phyloP scores from a whole-genome alignment of 2,797 vertebrate species.

The Oreochromis grahami region DNA sequence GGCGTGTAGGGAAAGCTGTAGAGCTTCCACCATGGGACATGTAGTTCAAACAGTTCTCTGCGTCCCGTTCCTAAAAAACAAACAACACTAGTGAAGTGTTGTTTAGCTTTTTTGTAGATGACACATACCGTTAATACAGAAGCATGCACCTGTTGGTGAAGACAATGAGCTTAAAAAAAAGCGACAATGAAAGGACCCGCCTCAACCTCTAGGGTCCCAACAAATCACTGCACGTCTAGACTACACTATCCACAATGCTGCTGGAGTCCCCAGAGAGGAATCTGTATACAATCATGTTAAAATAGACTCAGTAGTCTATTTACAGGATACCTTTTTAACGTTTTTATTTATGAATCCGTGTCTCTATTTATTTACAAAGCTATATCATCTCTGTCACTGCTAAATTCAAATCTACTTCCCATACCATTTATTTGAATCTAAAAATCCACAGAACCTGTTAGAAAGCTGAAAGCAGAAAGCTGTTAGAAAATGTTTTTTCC shows the following conservation, averaged over 20 bases:
- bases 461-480: not conserved
- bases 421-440: not conserved
- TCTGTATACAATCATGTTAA: not conserved
- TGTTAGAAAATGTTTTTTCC: not conserved
- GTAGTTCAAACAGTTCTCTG: constrained; percentile 63
- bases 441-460: not conserved
- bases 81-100: not conserved
- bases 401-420: not conserved
- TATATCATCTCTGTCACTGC: not conserved
- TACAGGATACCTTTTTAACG: not conserved
- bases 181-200: constrained; percentile 28
- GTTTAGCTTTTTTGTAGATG: not conserved
- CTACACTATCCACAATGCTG: constrained; percentile 58
- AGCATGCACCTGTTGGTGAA: not conserved
- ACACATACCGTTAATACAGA: not conserved
- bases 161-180: not conserved
- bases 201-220: not conserved
- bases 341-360: not conserved
- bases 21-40: constrained; percentile 68
- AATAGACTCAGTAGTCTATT: not conserved
- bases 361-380: not conserved
- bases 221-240: not conserved
- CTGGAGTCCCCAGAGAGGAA: not conserved
- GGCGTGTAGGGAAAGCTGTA: constrained; percentile 37
- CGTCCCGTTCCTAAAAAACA: not conserved